These are phyloP conservation scores for Peucedramus taeniatus DNA, from an alignment of 2,113 vertebrate genomes.

Conservation along the genomic window DNA sequence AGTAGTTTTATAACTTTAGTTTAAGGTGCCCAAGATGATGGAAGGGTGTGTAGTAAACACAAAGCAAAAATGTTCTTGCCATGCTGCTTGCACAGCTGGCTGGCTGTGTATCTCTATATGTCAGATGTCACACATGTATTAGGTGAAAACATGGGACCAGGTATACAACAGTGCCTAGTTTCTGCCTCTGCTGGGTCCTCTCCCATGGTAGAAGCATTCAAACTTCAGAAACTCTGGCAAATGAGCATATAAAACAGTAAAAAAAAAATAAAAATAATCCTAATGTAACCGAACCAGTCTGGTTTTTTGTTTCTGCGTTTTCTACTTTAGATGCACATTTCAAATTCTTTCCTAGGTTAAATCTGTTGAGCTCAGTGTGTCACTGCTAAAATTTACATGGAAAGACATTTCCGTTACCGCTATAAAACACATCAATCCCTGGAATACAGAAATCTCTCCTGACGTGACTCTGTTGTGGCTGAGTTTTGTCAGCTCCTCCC, in stretches of 20 bases:
- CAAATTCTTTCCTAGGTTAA: not conserved
- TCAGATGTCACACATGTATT: not conserved
- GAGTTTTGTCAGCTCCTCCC: not conserved
- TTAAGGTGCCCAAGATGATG: not conserved
- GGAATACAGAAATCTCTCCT: not conserved
- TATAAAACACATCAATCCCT: not conserved
- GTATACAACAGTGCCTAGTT: not conserved
- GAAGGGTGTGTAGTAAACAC: not conserved
- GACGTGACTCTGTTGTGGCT: accelerated
- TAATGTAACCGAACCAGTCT: not conserved
- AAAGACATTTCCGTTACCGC: not conserved
- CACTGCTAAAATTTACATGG: not conserved
- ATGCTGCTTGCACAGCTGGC: not conserved
- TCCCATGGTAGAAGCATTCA: not conserved
- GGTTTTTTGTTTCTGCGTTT: not conserved
- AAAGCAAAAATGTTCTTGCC: not conserved
- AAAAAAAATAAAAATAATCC: not conserved
- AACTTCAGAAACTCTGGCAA: not conserved
- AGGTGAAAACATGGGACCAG: not conserved
- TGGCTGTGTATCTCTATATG: not conserved
- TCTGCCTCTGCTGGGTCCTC: not conserved
- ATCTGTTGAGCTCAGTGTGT: not conserved
- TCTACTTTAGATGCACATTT: not conserved
- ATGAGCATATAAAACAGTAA: not conserved
- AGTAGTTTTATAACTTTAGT: not conserved